These are phyloP conservation scores for Mamestra configurata DNA, from an alignment of 1,140 invertebrate genomes.

Conservation along the genomic window DNA sequence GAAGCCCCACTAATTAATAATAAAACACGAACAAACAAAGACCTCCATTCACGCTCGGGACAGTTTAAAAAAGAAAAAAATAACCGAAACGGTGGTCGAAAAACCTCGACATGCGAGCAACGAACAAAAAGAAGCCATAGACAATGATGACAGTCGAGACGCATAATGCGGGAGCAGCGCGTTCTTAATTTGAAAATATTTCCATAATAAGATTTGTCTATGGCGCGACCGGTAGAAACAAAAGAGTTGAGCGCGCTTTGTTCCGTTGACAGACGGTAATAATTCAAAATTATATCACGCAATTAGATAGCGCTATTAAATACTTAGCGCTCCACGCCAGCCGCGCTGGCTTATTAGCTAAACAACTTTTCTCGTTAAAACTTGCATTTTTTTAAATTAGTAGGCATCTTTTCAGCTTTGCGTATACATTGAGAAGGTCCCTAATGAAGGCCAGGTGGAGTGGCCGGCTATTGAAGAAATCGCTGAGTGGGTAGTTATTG, in stretches of 20 bases:
- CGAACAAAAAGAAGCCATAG: conserved; percentile 85
- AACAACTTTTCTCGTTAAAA: conserved; percentile 85
- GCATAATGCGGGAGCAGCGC: conserved; percentile 86
- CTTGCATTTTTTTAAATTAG: conserved; percentile 82
- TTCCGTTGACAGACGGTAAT: conserved; percentile 80
- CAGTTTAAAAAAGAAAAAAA: conserved; percentile 83
- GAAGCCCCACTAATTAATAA: conserved; percentile 87
- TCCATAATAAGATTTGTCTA: conserved; percentile 88
- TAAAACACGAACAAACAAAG: conserved; percentile 88
- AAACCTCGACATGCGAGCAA: conserved; percentile 85
- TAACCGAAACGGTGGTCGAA: conserved; percentile 87
- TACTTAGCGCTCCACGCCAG: conserved; percentile 46
- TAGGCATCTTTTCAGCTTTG: conserved; percentile 80
- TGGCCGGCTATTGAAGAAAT: conserved; percentile 84
- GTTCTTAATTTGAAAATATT: conserved; percentile 88
- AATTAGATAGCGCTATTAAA: conserved; percentile 71
- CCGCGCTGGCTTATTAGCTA: conserved; percentile 78
- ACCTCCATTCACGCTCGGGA: conserved; percentile 85
- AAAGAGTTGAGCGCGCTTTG: conserved; percentile 81
- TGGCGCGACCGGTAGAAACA: conserved; percentile 81
- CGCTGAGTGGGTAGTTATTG: conserved; percentile 86
- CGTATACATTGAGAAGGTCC: conserved; percentile 83
- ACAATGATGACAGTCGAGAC: conserved; percentile 87
- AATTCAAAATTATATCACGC: conserved; percentile 83
- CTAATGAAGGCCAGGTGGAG: conserved; percentile 87